Base-by-base conservation (phyloP, 2,888 invertebrate species). In the Litoditis marina region DNA sequence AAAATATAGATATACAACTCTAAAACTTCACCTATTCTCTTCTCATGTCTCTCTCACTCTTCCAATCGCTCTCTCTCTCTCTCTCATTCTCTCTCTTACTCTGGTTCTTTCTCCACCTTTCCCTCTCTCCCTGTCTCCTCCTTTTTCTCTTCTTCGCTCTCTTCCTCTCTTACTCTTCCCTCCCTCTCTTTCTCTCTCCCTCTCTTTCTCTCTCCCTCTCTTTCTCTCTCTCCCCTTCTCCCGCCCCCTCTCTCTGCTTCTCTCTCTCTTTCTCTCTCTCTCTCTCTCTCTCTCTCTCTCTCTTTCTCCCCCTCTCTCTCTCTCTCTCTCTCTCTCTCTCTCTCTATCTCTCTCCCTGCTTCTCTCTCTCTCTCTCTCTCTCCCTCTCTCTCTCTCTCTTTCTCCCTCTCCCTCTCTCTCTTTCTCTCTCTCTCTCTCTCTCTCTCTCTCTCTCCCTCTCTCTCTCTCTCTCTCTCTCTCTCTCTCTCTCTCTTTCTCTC, bases 401-500 rank as follows among this genome's bases (percentile, higher is more conserved):
- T 57, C 47, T 28, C 49, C 42, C 49, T 49, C 19, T 42, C 16
- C 19, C 5, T 42, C 5, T 42, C n/a, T 42, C 13, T 13, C 13
- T 36, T 36, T 36, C 36, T 11, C 13, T 13, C 7, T 36, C 36
- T 11, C 13, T 13, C 7, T 36, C 36, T 36, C 7, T 13, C 7
- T 36, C 36, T 11, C 13, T 11, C 36, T 36, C 36, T 36, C 36
- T 11, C 13, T 36, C 36, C 13, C 34, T 16, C 19, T 19, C 6
- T 30, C 31, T 52, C 5, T 32, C 34, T 32, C 7, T 52, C n/a
- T 6, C 32, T 22, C 27, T 2, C 71, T 34, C 36, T 70, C 73
- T 70, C 65, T 64, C 65, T 57, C 31, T 49, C 28, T 19, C n/a
- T 54, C 22, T n/a, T 30, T 22, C 30, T 27, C 39, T 39, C 27